These are phyloP conservation scores for Macrotus californicus DNA, from an alignment of 2,113 vertebrate species.

Conservation along the genomic window DNA sequence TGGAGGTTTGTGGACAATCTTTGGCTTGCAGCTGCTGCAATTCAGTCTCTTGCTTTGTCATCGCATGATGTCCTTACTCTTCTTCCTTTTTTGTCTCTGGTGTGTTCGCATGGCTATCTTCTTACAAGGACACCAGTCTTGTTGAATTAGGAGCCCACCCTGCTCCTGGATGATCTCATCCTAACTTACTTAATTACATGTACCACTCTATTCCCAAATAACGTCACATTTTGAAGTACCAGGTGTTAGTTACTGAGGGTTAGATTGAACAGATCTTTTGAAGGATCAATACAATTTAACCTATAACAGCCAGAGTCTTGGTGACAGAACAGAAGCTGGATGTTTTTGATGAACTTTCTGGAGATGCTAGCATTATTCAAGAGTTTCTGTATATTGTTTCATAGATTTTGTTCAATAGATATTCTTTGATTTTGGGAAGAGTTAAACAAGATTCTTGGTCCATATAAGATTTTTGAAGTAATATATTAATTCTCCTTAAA, in stretches of 20 bases:
- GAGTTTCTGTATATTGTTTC: neutral
- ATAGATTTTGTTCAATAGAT: neutral
- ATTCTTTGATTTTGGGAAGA: neutral
- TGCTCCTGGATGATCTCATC: neutral
- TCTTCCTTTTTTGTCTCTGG: neutral
- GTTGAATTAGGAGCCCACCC: neutral
- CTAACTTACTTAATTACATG: neutral
- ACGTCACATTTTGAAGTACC: neutral
- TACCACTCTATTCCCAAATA: neutral
- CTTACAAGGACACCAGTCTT: neutral
- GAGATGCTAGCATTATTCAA: neutral
- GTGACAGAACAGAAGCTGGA: neutral
- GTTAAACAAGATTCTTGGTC: neutral
- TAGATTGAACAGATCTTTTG: neutral
- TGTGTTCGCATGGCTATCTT: neutral
- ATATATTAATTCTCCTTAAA: neutral
- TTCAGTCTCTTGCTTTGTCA: neutral
- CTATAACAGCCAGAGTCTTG: neutral
- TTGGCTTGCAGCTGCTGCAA: neutral
- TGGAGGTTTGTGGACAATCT: neutral
- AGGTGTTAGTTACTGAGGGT: neutral
- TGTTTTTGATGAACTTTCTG: neutral
- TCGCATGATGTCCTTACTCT: neutral
- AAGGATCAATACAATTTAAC: neutral
- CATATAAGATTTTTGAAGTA: neutral